Conservation (phyloP, 1,140 invertebrate genomes). For the Macrostomum lignano region DNA sequence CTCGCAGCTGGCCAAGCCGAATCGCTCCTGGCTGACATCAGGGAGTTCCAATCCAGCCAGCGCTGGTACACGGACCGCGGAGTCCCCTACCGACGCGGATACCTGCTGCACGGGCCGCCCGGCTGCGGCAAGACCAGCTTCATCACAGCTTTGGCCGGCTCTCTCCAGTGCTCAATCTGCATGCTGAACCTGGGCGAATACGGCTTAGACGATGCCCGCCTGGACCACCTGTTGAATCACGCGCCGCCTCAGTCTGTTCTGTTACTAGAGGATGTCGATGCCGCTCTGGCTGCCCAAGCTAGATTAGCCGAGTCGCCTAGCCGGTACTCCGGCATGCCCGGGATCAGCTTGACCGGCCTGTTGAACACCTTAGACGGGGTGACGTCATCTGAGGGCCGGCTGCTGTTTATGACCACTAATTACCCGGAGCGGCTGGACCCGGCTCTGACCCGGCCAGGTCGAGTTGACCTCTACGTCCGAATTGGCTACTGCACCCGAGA, state of each 20-base stretch:
- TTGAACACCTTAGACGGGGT: constrained; percentile 93
- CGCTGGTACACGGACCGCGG: constrained; percentile 71
- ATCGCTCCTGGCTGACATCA: constrained; percentile 40
- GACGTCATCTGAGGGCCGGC: constrained; percentile 80
- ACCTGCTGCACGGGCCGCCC: constrained; percentile 73
- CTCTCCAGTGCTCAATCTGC: constrained; percentile 78
- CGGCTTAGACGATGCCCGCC: constrained; percentile 67
- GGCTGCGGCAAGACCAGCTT: constrained; percentile 96
- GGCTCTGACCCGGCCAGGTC: constrained; percentile 72
- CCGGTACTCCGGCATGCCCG: constrained; percentile 66
- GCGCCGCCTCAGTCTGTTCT: constrained; percentile 67
- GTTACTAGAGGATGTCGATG: constrained; percentile 83
- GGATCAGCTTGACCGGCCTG: constrained; percentile 81
- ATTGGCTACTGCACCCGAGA: constrained; percentile 50
- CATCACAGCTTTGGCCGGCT: constrained; percentile 36
- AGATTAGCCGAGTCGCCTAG: neutral
- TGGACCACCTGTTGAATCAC: constrained; percentile 73
- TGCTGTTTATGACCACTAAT: constrained; percentile 98
- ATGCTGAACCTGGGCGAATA: constrained; percentile 78
- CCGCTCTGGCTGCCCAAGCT: constrained; percentile 65
- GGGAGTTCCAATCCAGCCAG: constrained; percentile 63
- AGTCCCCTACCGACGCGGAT: constrained; percentile 32
- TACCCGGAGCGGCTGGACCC: constrained; percentile 78
- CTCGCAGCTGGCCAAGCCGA: neutral
- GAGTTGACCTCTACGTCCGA: constrained; percentile 72